phyloP scores from a whole-genome alignment of 2,113 vertebrate genomes.

The Serinus canaria region DNA sequence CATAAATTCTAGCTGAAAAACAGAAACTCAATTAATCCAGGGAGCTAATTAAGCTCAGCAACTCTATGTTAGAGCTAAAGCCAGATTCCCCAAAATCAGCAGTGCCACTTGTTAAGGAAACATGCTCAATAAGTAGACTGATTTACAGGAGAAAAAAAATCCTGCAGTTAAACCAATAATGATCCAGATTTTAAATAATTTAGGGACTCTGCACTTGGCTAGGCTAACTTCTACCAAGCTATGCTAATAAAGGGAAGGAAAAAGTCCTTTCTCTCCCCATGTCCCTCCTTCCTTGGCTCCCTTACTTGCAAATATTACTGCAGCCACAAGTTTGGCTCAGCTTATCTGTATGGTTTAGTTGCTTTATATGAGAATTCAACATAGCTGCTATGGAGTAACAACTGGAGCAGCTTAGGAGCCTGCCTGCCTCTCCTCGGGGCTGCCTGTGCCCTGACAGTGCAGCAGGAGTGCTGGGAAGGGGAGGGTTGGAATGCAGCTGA shows the following conservation, averaged over 20 bases:
- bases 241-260: not conserved
- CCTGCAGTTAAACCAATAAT: not conserved
- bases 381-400: not conserved
- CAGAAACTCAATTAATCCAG: conserved; percentile 16
- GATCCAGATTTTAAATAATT: not conserved
- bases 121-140: not conserved
- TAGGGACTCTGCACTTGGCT: not conserved
- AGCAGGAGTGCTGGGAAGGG: not conserved
- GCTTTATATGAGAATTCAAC: not conserved
- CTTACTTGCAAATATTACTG: not conserved
- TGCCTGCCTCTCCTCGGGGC: not conserved
- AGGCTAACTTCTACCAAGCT: not conserved
- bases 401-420: not conserved
- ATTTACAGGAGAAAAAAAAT: not conserved
- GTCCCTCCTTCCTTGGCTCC: not conserved
- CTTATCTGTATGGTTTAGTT: not conserved
- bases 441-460: not conserved
- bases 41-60: conserved; percentile 35
- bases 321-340: not conserved
- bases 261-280: not conserved
- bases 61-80: not conserved
- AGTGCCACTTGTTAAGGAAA: not conserved
- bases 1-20: conserved; percentile 23
- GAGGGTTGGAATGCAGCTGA: not conserved
- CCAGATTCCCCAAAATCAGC: not conserved